Percentiles rank a stretch among this genome's conserved stretches.
phyloP scores from a whole-genome alignment of 2,888 invertebrate species.

The Cryptophagus acutangulus region DNA sequence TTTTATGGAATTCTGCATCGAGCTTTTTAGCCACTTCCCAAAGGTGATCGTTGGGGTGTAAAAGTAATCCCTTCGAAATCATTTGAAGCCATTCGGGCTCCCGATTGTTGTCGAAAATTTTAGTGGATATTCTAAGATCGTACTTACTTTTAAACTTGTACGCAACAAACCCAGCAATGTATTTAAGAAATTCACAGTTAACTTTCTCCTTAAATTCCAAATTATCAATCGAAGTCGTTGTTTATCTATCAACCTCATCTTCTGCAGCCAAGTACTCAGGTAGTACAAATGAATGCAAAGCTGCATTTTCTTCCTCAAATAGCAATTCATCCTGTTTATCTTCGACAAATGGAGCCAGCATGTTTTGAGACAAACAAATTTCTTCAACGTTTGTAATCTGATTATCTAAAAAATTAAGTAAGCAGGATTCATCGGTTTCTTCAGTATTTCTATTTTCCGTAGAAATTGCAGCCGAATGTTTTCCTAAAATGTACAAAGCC shows the following conservation, averaged over 20 bases:
- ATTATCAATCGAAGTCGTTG: conserved; percentile 3
- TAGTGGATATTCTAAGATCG: conserved; percentile 5
- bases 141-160: conserved; percentile 16
- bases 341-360: not conserved
- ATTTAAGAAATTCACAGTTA: conserved; percentile 10
- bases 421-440: not conserved
- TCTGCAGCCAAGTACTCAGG: too few relatives aligned
- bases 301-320: not conserved
- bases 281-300: not conserved
- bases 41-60: not conserved
- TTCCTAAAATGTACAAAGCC: conserved; percentile 30
- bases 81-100: not conserved
- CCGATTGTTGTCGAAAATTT: not conserved
- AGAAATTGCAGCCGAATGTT: conserved; percentile 25
- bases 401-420: not conserved
- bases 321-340: not conserved
- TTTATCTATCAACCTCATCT: too few relatives aligned
- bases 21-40: not conserved
- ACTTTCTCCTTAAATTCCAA: conserved; percentile 16
- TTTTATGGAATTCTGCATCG: not conserved
- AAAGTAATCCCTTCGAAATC: not conserved
- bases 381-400: not conserved
- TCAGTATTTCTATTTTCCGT: conserved; percentile 6
- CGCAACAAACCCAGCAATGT: conserved; percentile 17
- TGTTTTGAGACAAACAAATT: not conserved